Conservation (phyloP, 64 coral and sea anemone genomes). For the Exaiptasia diaphana region DNA sequence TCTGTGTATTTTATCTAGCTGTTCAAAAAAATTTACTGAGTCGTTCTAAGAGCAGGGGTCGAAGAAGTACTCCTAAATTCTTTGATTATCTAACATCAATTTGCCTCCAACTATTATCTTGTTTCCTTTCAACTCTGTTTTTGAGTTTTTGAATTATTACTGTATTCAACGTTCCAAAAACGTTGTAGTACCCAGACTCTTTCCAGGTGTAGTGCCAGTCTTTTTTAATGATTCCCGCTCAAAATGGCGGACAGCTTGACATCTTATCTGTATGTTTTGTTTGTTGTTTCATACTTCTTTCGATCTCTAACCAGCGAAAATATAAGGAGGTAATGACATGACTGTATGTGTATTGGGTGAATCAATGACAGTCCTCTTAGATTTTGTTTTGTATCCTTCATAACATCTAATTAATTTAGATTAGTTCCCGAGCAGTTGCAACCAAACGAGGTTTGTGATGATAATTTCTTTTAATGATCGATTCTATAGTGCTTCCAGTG, state of each 20-base stretch:
- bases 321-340: background rate
- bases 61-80: too few species aligned
- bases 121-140: background rate
- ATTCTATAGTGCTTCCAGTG: too few species aligned
- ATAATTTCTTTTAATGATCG: background rate
- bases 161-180: background rate
- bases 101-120: too few species aligned
- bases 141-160: background rate
- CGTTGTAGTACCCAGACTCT: too few species aligned
- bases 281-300: background rate
- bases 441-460: conserved; percentile 17
- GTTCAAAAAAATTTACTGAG: too few species aligned
- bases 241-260: background rate
- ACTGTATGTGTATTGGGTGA: background rate
- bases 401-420: conserved; percentile 1
- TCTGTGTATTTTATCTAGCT: too few species aligned
- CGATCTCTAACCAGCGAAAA: background rate
- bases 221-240: background rate
- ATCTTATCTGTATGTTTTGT: background rate
- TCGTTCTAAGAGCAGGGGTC: too few species aligned
- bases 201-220: too few species aligned
- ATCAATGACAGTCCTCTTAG: background rate
- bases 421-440: conserved; percentile 32
- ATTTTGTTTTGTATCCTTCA: background rate
- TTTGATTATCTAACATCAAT: too few species aligned